Conservation (phyloP, 1,140 invertebrate genomes). For the Cataglyphis hispanica region DNA sequence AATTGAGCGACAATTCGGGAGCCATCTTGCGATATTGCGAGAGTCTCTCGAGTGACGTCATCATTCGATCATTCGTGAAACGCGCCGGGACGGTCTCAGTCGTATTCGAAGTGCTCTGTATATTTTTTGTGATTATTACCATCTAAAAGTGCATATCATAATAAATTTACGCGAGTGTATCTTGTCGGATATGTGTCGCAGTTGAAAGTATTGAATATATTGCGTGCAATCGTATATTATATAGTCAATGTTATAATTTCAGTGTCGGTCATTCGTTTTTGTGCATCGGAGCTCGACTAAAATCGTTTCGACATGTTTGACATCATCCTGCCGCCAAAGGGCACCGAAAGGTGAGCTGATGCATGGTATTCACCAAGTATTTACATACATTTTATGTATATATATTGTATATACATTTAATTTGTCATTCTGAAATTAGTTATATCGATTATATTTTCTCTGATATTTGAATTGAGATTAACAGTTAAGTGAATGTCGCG, state of each 20-base stretch:
- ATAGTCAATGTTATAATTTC: neutral
- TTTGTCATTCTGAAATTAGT: neutral
- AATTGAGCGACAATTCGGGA: neutral
- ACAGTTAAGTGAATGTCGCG: neutral
- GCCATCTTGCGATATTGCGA: too few species aligned
- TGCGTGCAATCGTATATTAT: neutral
- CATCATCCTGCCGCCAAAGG: neutral
- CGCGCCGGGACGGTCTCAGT: too few species aligned
- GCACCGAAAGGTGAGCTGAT: neutral
- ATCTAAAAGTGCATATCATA: neutral
- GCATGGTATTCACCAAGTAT: neutral
- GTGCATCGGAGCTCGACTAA: neutral
- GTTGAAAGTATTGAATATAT: neutral
- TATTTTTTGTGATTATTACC: neutral
- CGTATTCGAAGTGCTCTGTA: neutral
- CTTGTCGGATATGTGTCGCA: neutral
- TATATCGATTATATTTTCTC: neutral
- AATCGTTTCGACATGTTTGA: neutral
- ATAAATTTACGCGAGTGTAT: neutral
- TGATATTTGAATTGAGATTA: neutral
- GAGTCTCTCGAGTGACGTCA: too few species aligned
- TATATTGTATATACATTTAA: neutral
- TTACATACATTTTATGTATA: neutral
- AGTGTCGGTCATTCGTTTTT: neutral
- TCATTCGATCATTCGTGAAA: too few species aligned